phyloP scores from a whole-genome alignment of 2,797 vertebrate genomes.

The Glossophaga mutica region DNA sequence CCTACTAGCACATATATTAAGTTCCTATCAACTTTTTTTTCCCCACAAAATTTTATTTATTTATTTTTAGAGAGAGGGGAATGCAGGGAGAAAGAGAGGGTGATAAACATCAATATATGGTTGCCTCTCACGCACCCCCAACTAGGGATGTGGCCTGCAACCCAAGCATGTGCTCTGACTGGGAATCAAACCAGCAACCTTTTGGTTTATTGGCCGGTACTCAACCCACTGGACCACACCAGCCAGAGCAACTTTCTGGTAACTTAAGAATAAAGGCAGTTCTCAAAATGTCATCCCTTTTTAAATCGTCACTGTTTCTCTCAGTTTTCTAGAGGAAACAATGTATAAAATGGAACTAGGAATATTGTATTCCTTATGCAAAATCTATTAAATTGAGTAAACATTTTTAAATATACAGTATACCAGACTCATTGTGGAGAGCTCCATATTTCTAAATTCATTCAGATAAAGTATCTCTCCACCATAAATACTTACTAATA shows the following conservation, averaged over 20 bases:
- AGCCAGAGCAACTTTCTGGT: neutral
- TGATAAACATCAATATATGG: too few species aligned
- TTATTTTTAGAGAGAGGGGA: too few species aligned
- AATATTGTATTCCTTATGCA: neutral
- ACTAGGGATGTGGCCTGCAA: too few species aligned
- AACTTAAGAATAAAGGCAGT: neutral
- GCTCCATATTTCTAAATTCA: neutral
- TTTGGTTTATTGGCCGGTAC: too few species aligned
- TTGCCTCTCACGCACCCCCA: too few species aligned
- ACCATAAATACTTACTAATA: neutral
- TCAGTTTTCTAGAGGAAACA: neutral
- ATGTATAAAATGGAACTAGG: neutral
- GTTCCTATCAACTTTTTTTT: neutral
- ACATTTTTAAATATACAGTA: neutral
- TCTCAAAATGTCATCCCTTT: neutral
- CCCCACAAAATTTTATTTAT: too few species aligned
- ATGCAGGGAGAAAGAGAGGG: too few species aligned
- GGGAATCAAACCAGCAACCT: too few species aligned
- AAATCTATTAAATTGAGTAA: neutral
- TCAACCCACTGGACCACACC: too few species aligned
- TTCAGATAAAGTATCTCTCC: neutral
- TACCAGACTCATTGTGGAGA: neutral
- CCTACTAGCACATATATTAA: neutral
- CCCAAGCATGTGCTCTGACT: too few species aligned
- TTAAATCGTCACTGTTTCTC: neutral